phyloP scores from a whole-genome alignment of 2,113 vertebrate species.

The Glareola pratincola region DNA sequence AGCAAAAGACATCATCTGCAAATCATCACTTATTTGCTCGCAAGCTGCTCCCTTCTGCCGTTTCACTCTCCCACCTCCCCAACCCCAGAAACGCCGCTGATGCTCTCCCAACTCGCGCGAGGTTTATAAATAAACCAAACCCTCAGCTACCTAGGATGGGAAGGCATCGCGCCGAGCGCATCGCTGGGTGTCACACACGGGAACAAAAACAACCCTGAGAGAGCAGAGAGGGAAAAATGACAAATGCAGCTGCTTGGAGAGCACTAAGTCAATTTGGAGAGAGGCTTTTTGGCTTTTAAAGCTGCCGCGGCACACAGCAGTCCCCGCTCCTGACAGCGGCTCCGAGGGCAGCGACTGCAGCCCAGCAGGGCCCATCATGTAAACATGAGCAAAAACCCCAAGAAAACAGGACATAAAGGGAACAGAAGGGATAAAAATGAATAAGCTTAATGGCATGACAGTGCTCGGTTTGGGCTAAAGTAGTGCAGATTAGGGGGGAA shows the following conservation, averaged over 20 bases:
- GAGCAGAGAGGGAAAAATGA: background rate
- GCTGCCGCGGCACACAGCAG: background rate
- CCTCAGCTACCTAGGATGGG: background rate
- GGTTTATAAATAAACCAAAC: constrained; percentile 1
- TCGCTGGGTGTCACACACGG: background rate
- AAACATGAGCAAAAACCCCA: background rate
- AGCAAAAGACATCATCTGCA: background rate
- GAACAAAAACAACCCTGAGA: background rate
- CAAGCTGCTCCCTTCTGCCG: background rate
- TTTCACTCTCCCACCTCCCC: background rate
- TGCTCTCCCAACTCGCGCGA: background rate
- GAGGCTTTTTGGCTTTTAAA: background rate
- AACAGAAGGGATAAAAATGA: background rate
- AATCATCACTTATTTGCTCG: background rate
- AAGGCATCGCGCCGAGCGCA: background rate
- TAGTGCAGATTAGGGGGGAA: background rate
- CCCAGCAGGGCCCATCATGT: background rate
- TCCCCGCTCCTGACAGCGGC: accelerated
- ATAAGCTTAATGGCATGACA: background rate
- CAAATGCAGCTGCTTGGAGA: background rate
- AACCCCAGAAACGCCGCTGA: background rate
- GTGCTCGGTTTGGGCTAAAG: background rate
- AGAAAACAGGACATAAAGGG: background rate
- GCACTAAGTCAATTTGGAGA: background rate
- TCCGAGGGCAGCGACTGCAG: accelerated